Percentiles rank a stretch among this genome's conserved stretches.
Evolutionary conservation across 2,113 vertebrate genomes (phyloP).

Genomic region (Antechinus flavipes): DNA sequence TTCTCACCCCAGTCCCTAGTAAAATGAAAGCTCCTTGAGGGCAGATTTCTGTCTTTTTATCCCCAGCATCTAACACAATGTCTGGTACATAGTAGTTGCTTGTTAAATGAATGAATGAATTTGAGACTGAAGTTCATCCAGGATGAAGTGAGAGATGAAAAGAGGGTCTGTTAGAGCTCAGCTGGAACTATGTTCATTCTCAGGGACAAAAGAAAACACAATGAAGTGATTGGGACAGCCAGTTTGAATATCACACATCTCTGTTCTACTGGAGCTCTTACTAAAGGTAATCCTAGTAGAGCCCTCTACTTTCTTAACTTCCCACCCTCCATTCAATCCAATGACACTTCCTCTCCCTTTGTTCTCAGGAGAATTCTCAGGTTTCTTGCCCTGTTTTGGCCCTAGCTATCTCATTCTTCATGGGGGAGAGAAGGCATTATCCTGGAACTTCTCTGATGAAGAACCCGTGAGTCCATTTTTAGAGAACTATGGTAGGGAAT

Average conservation of each 20-base stretch:
- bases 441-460: conserved; percentile 47
- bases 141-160: neutral
- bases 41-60: neutral
- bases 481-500: neutral
- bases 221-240: conserved; percentile 57
- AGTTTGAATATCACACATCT: conserved; percentile 77
- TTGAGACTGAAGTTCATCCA: neutral
- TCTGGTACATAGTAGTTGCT: neutral
- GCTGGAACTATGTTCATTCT: neutral
- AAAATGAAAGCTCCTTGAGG: neutral
- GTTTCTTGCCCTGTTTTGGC: conserved; percentile 82
- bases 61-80: neutral
- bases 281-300: conserved; percentile 68
- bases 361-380: conserved; percentile 64
- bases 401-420: conserved; percentile 81
- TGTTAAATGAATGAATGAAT: neutral
- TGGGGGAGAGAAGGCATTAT: conserved; percentile 74
- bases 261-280: conserved; percentile 69
- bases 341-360: neutral
- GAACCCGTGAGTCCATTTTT: conserved; percentile 58
- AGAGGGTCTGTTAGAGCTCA: neutral
- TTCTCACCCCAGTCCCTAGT: neutral
- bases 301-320: neutral
- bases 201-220: conserved; percentile 44
- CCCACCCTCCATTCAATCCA: too few relatives aligned